Evolutionary conservation across 2,797 vertebrate species (phyloP).

Genomic region (Ptychadena robeensis): DNA sequence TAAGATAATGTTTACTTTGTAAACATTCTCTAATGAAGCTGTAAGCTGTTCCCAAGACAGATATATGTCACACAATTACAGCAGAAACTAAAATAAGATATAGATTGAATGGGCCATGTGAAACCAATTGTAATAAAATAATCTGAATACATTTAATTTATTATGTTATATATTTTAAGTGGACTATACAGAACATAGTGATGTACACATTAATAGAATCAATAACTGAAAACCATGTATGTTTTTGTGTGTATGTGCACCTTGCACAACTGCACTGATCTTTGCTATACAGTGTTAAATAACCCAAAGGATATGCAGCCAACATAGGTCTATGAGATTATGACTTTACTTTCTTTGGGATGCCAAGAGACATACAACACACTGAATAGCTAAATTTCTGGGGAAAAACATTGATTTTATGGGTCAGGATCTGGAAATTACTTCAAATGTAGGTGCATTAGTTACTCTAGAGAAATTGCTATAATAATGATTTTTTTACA

Average conservation of each 20-base stretch:
- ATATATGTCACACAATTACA: not conserved
- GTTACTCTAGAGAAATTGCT: not conserved
- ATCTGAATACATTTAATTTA: too few relatives aligned
- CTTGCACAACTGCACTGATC: not conserved
- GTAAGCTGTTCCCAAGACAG: constrained; percentile 46
- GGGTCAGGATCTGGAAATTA: not conserved
- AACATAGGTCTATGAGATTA: not conserved
- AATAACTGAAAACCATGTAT: not conserved
- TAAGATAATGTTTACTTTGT: constrained; percentile 56
- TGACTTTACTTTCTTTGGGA: not conserved
- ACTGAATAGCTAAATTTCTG: not conserved
- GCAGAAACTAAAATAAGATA: not conserved
- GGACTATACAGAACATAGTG: too few relatives aligned
- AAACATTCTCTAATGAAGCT: constrained; percentile 48
- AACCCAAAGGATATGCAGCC: not conserved
- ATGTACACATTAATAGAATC: not conserved
- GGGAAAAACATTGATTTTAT: not conserved
- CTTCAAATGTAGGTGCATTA: not conserved
- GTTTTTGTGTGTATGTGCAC: not conserved
- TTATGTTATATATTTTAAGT: too few relatives aligned
- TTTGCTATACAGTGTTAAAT: not conserved
- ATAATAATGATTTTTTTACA: not conserved
- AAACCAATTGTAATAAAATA: not conserved
- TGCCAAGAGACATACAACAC: not conserved
- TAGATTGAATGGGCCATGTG: not conserved